A percentile compares a stretch with the other conserved stretches of the same genome.
phyloP scores from a whole-genome alignment of 2,113 vertebrate species.

The Petrocephalus zakoni region DNA sequence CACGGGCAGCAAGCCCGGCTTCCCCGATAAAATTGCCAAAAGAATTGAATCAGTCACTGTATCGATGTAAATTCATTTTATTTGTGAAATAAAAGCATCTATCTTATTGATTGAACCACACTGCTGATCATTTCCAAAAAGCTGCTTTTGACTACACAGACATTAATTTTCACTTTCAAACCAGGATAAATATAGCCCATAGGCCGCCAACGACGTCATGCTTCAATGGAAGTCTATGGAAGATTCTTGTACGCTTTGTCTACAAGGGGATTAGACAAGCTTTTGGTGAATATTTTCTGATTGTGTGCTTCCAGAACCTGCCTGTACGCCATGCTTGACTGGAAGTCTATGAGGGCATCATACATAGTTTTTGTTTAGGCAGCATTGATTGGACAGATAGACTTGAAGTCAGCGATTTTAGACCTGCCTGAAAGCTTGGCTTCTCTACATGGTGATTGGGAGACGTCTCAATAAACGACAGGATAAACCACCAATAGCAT shows the following conservation, averaged over 20 bases:
- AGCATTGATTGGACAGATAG: background rate
- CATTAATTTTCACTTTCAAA: background rate
- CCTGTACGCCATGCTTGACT: background rate
- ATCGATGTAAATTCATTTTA: background rate
- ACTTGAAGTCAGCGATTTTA: background rate
- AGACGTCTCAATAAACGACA: background rate
- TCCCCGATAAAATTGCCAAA: background rate
- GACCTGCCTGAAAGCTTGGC: background rate
- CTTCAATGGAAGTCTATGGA: background rate
- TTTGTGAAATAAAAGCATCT: background rate
- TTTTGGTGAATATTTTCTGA: background rate
- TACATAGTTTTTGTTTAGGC: background rate
- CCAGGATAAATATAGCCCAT: background rate
- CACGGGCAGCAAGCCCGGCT: background rate
- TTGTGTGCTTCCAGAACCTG: background rate
- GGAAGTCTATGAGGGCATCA: background rate
- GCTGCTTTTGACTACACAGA: background rate
- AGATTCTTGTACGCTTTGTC: background rate
- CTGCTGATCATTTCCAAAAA: background rate
- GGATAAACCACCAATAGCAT: background rate
- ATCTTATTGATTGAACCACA: background rate
- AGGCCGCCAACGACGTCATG: background rate
- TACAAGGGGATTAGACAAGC: background rate
- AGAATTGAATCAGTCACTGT: background rate
- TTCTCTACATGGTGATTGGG: background rate